Percentiles rank a stretch among this genome's conserved stretches.
Evolutionary conservation across 2,113 vertebrate species (phyloP).

Genomic region (Nematolebias whitei): DNA sequence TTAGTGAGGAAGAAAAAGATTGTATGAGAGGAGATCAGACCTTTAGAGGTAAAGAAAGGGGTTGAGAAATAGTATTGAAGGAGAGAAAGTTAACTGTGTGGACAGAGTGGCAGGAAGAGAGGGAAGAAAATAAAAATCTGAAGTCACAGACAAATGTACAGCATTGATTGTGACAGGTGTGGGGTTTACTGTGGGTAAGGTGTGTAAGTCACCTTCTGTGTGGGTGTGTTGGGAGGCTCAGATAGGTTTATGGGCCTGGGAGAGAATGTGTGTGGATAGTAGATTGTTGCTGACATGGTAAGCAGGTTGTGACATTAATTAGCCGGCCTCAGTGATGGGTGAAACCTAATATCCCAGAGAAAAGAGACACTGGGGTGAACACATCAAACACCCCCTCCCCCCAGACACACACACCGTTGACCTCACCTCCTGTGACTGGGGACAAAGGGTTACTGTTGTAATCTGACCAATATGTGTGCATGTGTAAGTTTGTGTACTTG

Average conservation of each 20-base stretch:
- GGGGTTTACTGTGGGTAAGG: constrained; percentile 5
- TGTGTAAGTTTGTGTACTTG: not conserved
- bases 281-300: constrained; percentile 67
- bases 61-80: constrained; percentile 49
- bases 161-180: constrained; percentile 67
- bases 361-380: constrained; percentile 57
- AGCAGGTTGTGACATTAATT: constrained; percentile 79
- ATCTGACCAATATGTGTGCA: constrained; percentile 63
- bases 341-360: constrained; percentile 69
- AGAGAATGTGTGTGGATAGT: constrained; percentile 32
- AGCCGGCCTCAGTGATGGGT: constrained; percentile 60
- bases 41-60: constrained; percentile 31
- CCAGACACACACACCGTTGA: constrained; percentile 48
- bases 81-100: constrained; percentile 14
- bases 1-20: no score
- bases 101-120: constrained; percentile 42
- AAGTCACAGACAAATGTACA: constrained; percentile 38
- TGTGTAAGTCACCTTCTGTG: constrained; percentile 7
- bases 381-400: constrained; percentile 47
- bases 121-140: constrained; percentile 14
- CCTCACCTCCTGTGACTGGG: constrained; percentile 63
- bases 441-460: constrained; percentile 56
- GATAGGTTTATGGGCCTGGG: constrained; percentile 12
- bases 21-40: not conserved
- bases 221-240: constrained; percentile 5